These are phyloP conservation scores for Pseudochirops corinnae DNA, from an alignment of 2,797 vertebrate genomes.

Conservation along the genomic window DNA sequence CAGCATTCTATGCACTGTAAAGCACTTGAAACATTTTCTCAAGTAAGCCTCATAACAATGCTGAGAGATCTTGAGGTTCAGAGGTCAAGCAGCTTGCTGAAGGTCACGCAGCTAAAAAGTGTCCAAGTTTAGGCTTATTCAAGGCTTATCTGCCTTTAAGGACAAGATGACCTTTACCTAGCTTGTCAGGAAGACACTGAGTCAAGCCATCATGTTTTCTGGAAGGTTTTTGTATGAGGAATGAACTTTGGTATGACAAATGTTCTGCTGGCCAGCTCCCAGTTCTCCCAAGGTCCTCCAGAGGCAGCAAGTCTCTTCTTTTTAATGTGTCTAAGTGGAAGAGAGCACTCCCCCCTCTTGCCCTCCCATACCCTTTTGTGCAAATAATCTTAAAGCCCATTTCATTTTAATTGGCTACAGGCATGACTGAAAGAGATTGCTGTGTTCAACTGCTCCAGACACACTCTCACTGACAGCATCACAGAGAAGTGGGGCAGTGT, in stretches of 20 bases:
- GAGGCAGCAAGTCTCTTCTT: neutral
- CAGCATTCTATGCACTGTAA: neutral
- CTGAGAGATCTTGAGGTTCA: neutral
- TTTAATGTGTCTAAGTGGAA: rapidly evolving
- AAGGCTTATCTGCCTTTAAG: neutral
- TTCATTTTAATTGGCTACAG: conserved; percentile 48
- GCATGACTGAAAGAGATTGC: conserved; percentile 32
- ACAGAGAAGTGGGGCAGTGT: neutral
- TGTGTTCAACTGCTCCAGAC: conserved; percentile 27
- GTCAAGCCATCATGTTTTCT: neutral
- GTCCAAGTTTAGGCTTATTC: neutral
- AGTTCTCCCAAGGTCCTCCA: neutral
- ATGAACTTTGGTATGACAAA: neutral
- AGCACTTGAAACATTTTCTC: neutral
- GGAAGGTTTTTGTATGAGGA: neutral
- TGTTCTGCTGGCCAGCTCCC: neutral
- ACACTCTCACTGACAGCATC: neutral
- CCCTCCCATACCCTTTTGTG: rapidly evolving
- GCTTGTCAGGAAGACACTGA: neutral
- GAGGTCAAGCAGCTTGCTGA: neutral
- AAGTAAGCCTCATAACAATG: neutral
- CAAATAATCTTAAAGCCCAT: conserved; percentile 41
- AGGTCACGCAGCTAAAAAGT: neutral
- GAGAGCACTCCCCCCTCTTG: neutral
- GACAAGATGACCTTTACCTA: neutral